Base-by-base conservation (phyloP, 2,797 vertebrate species). In the Vipera ursinii region DNA sequence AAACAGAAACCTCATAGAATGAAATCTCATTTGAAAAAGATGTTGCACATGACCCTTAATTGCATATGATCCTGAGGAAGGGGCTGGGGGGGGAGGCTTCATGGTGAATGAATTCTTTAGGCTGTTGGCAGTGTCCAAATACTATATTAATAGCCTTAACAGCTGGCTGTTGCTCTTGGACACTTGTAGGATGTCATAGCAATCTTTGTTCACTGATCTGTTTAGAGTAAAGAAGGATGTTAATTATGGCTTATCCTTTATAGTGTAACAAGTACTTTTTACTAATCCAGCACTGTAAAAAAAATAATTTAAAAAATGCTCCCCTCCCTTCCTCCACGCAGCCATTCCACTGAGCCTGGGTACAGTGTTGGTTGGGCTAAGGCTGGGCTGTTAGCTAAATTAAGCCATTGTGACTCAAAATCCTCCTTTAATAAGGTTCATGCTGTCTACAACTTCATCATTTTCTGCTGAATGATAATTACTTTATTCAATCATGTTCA, bases 401-500 rank as follows among this genome's bases (percentile, higher is more conserved):
- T 99, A 99, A 99, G 99, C 99, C 99, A 99, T 99, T 99, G 99
- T 99, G 99, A 99, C 99, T 99, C 98, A 99, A 99, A 99, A 99
- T 99, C 99, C 99, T 99, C 98, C 99, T 99, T 99, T 99, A 99
- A 99, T 99, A 99, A 99, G 99, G 99, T 99, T 99, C 99, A 99
- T 98, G 99, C 99, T 99, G 99, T 99, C 99, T 99, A 99, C 99
- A 99, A 99, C 99, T 99, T 99, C 99, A 99, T 99, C 99, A 99
- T 99, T 99, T 99, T 99, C 99, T 98, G 98, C 99, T 99, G 99
- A 99, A 99, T 99, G 99, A 99, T 99, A 99, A 99, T 99, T 99
- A 99, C 99, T 99, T 99, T 99, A 99, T 99, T 99, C 99, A 99
- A 99, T 99, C 99, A 99, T 99, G 99, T 99, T 99, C 99, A 99